Base-by-base conservation (phyloP, 2,113 vertebrate species). In the Acinonyx jubatus region DNA sequence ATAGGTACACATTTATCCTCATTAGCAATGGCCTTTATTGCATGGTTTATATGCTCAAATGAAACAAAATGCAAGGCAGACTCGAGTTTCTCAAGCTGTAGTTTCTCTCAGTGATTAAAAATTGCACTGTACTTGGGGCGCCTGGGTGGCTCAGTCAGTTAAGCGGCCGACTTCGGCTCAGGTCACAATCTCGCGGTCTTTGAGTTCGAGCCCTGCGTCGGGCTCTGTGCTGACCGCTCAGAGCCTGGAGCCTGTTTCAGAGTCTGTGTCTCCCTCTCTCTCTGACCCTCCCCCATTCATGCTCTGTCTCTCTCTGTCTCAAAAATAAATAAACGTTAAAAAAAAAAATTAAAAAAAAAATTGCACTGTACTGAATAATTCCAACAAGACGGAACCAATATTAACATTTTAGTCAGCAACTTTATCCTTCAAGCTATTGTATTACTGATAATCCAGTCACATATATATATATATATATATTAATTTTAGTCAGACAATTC, bases 1-100 rank as follows among this genome's bases (percentile, higher is more conserved):
- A 95, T 19, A 83, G 41, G 31, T 14, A 5, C 18, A 81, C 33
- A 84, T 69, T 1, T 93, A 41, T 16, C 25, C 48, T 83, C 18
- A 57, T 38, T 74, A 84, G 76, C 38, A 87, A 74, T 21, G 73
- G 18, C 4, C n/a, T 63, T 57, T 21, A 78, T 65, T 65, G 88
- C 66, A 66, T 65, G 23, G 12, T 94, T 95, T 55, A 68, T 45
- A 91, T 41, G 41, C 41, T 87, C 80, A 98, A 96, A 81, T 79
- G 48, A 96, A 84, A 63, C 82, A 52, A 86, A 68, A 87, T 71
- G 14, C 25, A 73, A 95, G 50, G 66, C 41, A 92, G n/a, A 91
- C n/a, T 96, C 55, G 94, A 86, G 93, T 91, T 96, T 97, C 68
- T 79, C 79, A 96, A 94, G 29, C 27, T 91, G 12, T 45, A 89